Evolutionary conservation across 2,888 invertebrate species (phyloP), one percentile per base, ranked within the genome.

Genomic region (Drosophila longiperda): DNA sequence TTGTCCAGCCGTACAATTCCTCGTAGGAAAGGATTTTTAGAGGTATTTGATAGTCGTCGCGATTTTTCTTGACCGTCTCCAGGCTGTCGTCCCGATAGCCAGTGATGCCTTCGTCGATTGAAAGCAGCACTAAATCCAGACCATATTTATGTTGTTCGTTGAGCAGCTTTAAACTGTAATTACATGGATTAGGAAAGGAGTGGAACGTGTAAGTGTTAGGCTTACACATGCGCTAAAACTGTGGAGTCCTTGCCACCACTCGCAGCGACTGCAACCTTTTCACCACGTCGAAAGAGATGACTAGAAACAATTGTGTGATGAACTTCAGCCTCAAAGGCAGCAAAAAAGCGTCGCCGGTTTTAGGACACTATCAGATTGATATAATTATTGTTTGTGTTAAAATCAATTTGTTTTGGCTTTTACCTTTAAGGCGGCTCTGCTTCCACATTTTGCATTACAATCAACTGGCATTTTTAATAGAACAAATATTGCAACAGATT

Each of bases 1-100:
- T 99, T 5, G 99, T 99, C 99, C 99, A 99, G 0, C 99, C 99
- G 94, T 99, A 99, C 6, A 99, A 94, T 86, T 99, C 98, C 94
- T 99, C 97, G 91, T 99, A 99, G 0, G 99, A 99, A 9, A 99
- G 94, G 73, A 99, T 98, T 94, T 97, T 98, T 48, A 99, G 94
- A 1, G 98, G 96, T 94, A 99, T 96, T 85, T 96, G 95, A 94
- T 99, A 99, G 92, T 99, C 98, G 86, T 97, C 96, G 66, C 97
- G 95, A 92, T 99, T 99, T 91, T 97, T 95, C 92, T 99, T 98
- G 0, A 99, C 99, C 1, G 99, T 99, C 94, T 99, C 97, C 63
- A 99, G 94, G 92, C 99, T 99, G 92, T 99, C 99, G 93, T 99
- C 99, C 82, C 99, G 94, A 92, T 98, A 98, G 1, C 98, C 97